A percentile compares a stretch with the other conserved stretches of the same genome.
Conservation (phyloP, 2,797 vertebrate genomes). For the Poecilia wingei region DNA sequence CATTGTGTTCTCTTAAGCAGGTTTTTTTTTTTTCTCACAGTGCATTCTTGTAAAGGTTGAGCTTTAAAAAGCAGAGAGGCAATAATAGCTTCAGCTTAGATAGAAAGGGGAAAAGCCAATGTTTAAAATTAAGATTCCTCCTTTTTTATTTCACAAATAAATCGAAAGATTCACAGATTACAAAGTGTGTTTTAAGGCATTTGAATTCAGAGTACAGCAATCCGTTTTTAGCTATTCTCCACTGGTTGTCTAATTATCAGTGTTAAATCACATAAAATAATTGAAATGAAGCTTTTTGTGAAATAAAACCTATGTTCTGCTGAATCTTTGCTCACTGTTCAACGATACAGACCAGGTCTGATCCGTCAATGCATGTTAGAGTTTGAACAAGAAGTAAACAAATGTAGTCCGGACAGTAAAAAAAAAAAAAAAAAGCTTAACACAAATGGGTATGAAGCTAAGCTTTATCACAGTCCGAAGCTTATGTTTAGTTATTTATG, state of each 20-base stretch:
- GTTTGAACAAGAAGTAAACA: neutral
- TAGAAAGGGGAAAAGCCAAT: neutral
- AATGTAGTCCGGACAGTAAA: neutral
- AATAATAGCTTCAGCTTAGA: neutral
- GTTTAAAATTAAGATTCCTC: too few relatives aligned
- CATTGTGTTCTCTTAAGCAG: neutral
- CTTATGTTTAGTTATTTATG: neutral
- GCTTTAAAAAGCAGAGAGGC: slow-evolving; percentile 37
- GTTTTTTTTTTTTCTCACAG: slow-evolving; percentile 39
- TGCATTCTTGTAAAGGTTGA: slow-evolving; percentile 52
- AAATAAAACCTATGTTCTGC: neutral
- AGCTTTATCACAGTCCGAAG: neutral
- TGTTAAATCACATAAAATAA: neutral
- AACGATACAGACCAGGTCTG: neutral
- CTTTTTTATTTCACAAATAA: neutral
- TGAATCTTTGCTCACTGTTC: neutral
- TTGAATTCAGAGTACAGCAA: neutral
- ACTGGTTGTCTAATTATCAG: neutral
- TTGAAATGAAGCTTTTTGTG: neutral
- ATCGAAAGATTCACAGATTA: neutral
- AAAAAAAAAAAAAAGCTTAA: neutral
- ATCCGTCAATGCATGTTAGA: neutral
- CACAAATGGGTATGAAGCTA: neutral
- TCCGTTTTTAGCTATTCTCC: neutral
- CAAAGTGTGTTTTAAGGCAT: neutral